Evolutionary conservation across 2,888 invertebrate species (phyloP), one percentile per base, ranked within the genome.

Genomic region (Alentia gelatinosa): DNA sequence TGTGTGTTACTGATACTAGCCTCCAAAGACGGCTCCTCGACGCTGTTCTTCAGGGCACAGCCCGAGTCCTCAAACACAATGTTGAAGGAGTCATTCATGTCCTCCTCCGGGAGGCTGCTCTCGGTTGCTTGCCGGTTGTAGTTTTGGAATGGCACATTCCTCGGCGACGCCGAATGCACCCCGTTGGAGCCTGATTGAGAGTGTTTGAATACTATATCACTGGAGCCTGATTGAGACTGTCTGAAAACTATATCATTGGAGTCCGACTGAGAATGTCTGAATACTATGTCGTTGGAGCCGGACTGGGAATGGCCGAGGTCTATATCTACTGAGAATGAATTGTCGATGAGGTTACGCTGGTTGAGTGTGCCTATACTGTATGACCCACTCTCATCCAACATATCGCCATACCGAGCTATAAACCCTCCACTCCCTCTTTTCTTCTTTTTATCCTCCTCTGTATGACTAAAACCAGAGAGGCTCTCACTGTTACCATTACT

Each of bases 1-100:
- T 63, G 89, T 15, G n/a, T 63, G 12, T 26, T 26, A 26, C n/a
- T 47, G 7, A 39, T 4, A 26, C 56, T 63, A 40, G 3, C 39
- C 1, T 79, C 50, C 30, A 12, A 1, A 12, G 39, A 89, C 12
- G 63, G 37, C 33, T 89, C 63, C n/a, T 63, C 84, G 42, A 91
- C 89, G 4, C 23, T 40, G 40, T 88, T 93, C 93, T 23, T 94
- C 93, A 30, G 90, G 37, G 91, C 94, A 91, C 94, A 95, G 33
- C 95, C 95, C 9, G 96, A 95, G 92, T 95, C 95, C 92, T 96
- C 96, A 94, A 97, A 93, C 35, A 93, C 84, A 75, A 93, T 90
- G 86, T 92, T 92, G 23, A 92, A 88, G 0, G 92, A 92, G 75
- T 91, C 86, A 35, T 90, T 79, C 35, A 33, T 47, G 30, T 47